These are phyloP conservation scores for Labeo catla DNA, from an alignment of 2,113 vertebrate genomes.

Conservation along the genomic window DNA sequence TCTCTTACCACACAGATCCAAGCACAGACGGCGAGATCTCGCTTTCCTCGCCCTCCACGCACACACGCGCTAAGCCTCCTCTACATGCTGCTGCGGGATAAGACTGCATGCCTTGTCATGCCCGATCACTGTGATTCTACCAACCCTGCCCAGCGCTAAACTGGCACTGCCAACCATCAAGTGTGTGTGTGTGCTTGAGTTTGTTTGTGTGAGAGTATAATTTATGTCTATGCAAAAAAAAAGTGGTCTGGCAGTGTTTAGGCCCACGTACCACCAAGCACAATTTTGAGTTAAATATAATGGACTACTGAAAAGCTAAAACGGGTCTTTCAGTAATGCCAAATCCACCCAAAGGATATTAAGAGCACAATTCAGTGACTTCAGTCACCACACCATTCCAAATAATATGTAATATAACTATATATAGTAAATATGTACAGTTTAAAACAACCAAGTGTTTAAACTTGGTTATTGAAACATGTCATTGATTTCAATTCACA, in stretches of 20 bases:
- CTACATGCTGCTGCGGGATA: slow-evolving; percentile 70
- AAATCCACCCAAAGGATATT: not conserved
- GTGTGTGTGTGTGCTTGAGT: slow-evolving; percentile 8
- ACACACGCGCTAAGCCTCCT: slow-evolving; percentile 66
- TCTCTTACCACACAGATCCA: slow-evolving; percentile 75
- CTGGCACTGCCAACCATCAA: slow-evolving; percentile 10
- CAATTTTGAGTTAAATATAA: not conserved
- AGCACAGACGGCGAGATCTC: slow-evolving; percentile 74
- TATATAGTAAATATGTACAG: not conserved
- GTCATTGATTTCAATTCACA: not conserved
- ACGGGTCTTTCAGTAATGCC: not conserved
- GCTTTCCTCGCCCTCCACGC: slow-evolving; percentile 57
- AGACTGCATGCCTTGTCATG: slow-evolving; percentile 82
- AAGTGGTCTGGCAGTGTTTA: not conserved
- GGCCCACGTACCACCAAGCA: not conserved
- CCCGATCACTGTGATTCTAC: slow-evolving; percentile 80
- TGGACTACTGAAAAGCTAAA: not conserved
- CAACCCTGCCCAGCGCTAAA: slow-evolving; percentile 68
- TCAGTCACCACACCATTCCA: no score
- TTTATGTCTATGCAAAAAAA: not conserved
- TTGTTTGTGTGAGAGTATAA: not conserved
- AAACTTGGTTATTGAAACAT: not conserved
- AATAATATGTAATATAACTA: not conserved
- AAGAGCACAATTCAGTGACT: not conserved
- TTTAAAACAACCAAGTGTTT: not conserved